These are phyloP conservation scores for Antheraea pernyi DNA, from an alignment of 1,140 invertebrate genomes.

Conservation along the genomic window DNA sequence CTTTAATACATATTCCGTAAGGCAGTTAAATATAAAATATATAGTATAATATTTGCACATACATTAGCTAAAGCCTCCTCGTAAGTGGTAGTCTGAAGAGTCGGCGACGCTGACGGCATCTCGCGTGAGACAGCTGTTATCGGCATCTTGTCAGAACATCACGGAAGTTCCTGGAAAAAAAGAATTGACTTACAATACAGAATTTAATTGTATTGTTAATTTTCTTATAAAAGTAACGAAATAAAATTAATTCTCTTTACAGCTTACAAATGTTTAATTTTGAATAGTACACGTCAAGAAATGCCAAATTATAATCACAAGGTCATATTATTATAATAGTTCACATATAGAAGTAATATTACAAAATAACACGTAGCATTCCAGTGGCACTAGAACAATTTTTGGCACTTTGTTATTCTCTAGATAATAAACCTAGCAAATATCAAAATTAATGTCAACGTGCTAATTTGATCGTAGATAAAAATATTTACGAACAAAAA, in stretches of 20 bases:
- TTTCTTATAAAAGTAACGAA: no score
- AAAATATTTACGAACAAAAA: background rate
- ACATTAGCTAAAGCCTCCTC: slow-evolving; percentile 62
- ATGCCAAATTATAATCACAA: no score
- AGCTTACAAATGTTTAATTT: no score
- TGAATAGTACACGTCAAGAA: no score
- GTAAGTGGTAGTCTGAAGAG: slow-evolving; percentile 46
- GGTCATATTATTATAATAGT: no score
- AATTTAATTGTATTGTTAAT: background rate
- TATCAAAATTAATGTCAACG: background rate
- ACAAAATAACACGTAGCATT: background rate
- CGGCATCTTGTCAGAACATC: slow-evolving; percentile 62
- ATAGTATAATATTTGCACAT: slow-evolving; percentile 23
- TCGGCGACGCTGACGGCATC: slow-evolving; percentile 51
- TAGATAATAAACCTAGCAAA: background rate
- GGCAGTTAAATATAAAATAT: no score
- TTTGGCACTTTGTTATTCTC: background rate
- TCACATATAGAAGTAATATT: background rate
- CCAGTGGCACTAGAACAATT: background rate
- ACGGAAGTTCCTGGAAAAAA: slow-evolving; percentile 45
- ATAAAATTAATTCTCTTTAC: no score
- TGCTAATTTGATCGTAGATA: background rate
- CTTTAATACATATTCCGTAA: no score
- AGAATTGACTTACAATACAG: slow-evolving; percentile 7
- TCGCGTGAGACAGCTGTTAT: slow-evolving; percentile 54